Evolutionary conservation across 2,113 vertebrate genomes (phyloP).

Genomic region (Otocyon megalotis): DNA sequence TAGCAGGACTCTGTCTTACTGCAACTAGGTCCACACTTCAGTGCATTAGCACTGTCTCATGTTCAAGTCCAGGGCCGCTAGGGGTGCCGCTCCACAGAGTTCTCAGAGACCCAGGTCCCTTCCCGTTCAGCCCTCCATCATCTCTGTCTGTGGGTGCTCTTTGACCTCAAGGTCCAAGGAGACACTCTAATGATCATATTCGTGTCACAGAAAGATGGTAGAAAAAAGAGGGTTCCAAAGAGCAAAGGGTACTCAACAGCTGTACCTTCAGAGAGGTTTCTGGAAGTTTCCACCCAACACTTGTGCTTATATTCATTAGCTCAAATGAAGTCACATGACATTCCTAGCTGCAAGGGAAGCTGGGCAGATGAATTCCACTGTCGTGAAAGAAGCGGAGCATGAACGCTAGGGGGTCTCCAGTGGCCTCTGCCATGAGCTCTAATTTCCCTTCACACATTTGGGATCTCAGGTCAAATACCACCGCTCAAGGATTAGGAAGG

Average conservation of each 20-base stretch:
- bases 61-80: not conserved
- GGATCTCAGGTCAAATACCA: not conserved
- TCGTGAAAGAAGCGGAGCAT: not conserved
- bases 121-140: not conserved
- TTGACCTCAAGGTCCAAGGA: not conserved
- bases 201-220: not conserved
- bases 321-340: not conserved
- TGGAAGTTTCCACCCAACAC: not conserved
- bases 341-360: not conserved
- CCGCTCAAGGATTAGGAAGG: not conserved
- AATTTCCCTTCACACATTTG: not conserved
- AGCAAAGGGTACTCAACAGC: not conserved
- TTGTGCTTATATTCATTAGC: not conserved
- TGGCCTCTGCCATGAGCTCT: not conserved
- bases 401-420: not conserved
- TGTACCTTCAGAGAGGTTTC: not conserved
- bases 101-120: not conserved
- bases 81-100: not conserved
- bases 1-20: not conserved
- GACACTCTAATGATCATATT: not conserved
- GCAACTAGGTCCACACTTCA: not conserved
- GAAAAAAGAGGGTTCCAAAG: not conserved
- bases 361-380: not conserved
- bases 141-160: not conserved
- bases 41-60: not conserved